Evolutionary conservation across 2,797 vertebrate genomes (phyloP), one percentile per base, ranked within the genome.

Genomic region (Coreius guichenoti): DNA sequence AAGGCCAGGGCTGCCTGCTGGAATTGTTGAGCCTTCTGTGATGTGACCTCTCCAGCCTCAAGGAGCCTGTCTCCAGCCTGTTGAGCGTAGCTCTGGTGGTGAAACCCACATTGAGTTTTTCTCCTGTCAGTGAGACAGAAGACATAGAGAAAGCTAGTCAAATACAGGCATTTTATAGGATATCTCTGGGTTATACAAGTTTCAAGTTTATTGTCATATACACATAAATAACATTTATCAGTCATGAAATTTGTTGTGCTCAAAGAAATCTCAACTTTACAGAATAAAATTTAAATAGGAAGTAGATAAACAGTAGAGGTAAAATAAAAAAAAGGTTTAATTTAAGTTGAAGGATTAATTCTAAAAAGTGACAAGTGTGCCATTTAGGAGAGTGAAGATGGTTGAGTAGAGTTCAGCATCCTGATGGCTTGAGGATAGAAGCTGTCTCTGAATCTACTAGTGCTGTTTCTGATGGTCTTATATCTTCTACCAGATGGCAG

Each of bases 1-100:
- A 87, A 87, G 33, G 83, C 80, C 68, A 85, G 29, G 8, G 83
- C 88, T 47, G 81, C 87, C 29, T 86, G 58, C 36, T 87, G 83
- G 65, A 85, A 85, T 56, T 23, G 80, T 65, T 88, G 61, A 72
- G 81, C 58, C 51, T 87, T 65, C 78, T 77, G 65, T 84, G 54
- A 72, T 54, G 81, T 84, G 54, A 84, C 36, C 63, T 88, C 85
- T 72, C 87, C 85, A 31, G 61, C 87, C 51, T 86, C 85, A n/a
- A 86, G 78, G 72, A 84, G 82, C 54, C 85, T n/a, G n/a, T n/a
- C n/a, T n/a, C n/a, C n/a, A n/a, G n/a, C n/a, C n/a, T 77, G 78
- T 67, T 85, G 9, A 85, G 72, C n/a, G 51, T 86, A 72, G 85
- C 65, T 63, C 49, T 73, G 54, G 61, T 81, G 43, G 51, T 86